Conservation (phyloP, 2,888 invertebrate genomes). For the Parasteatoda lunata region DNA sequence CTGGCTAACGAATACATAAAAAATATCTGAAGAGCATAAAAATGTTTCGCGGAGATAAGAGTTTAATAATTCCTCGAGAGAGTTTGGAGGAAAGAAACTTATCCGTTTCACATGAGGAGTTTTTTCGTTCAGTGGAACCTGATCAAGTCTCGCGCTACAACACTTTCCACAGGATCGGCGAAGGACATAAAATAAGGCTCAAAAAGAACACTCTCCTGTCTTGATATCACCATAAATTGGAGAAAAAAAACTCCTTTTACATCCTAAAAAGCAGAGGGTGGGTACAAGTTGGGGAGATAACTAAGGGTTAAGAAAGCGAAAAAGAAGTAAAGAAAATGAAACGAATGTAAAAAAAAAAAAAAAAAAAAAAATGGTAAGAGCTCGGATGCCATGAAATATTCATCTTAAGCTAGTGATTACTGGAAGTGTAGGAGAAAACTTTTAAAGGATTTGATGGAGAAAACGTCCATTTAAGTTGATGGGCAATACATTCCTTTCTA, state of each 20-base stretch:
- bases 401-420: conserved; percentile 57
- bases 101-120: conserved; percentile 39
- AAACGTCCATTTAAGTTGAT: conserved; percentile 59
- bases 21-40: neutral
- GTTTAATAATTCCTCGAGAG: conserved; percentile 40
- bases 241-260: conserved; percentile 13
- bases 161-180: neutral
- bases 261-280: neutral
- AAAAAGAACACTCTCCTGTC: conserved; percentile 4
- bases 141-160: neutral
- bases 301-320: conserved; percentile 11
- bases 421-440: conserved; percentile 33
- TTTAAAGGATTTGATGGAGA: conserved; percentile 51
- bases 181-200: neutral
- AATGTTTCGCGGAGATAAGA: conserved; percentile 29
- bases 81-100: conserved; percentile 16
- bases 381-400: conserved; percentile 60
- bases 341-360: conserved; percentile 12
- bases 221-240: conserved; percentile 51
- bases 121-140: conserved; percentile 7
- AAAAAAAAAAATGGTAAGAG: conserved; percentile 5
- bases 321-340: neutral
- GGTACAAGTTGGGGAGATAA: conserved; percentile 10
- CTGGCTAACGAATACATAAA: too few species aligned
- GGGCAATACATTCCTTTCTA: conserved; percentile 44